Evolutionary conservation across 2,888 invertebrate genomes (phyloP).

Genomic region (Ephialtes manifestator): DNA sequence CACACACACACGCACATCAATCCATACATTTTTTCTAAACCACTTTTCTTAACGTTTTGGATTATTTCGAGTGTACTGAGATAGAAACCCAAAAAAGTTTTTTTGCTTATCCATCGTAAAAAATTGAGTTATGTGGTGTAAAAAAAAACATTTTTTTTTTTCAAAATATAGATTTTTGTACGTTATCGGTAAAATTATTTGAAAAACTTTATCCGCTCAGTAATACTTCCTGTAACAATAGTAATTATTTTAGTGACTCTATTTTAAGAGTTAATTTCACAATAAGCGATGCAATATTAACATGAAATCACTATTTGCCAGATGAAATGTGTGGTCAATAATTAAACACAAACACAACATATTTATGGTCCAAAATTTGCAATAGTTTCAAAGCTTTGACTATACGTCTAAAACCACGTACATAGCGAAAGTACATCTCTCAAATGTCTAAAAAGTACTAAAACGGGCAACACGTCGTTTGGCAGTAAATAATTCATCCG

Average conservation of each 20-base stretch:
- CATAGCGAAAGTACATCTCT: not conserved
- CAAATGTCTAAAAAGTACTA: conserved; percentile 18
- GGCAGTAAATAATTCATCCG: conserved; percentile 79
- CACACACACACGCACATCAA: too few relatives aligned
- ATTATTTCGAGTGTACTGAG: too few relatives aligned
- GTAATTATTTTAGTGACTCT: not conserved
- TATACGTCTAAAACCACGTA: too few relatives aligned
- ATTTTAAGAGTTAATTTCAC: not conserved
- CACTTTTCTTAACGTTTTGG: too few relatives aligned
- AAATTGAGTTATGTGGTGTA: too few relatives aligned
- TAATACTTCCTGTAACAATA: not conserved
- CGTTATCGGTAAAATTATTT: not conserved
- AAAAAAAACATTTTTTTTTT: not conserved
- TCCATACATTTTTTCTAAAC: too few relatives aligned
- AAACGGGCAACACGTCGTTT: not conserved
- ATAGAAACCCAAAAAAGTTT: too few relatives aligned
- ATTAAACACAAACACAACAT: too few relatives aligned
- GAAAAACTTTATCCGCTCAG: not conserved
- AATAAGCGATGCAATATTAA: not conserved
- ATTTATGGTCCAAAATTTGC: too few relatives aligned
- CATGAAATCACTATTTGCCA: not conserved
- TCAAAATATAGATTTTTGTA: not conserved
- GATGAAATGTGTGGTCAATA: too few relatives aligned
- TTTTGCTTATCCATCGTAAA: too few relatives aligned
- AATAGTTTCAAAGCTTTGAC: too few relatives aligned